Base-by-base conservation (phyloP, 2,113 vertebrate species). In the Paedocypris sp. region DNA sequence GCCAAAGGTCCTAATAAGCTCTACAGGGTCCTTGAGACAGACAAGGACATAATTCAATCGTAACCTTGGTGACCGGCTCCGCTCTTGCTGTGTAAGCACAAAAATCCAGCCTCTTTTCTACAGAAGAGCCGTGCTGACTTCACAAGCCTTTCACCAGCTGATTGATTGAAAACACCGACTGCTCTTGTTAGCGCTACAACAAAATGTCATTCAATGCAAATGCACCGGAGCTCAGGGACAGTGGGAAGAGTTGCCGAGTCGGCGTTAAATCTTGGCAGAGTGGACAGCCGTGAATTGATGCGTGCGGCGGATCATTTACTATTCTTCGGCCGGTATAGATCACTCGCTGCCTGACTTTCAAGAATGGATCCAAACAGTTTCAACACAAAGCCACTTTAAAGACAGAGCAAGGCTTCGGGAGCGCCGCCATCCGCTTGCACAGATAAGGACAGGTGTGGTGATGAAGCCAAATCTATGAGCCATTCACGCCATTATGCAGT, bases 141-240 rank as follows among this genome's bases (percentile, higher is more conserved):
- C 10, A 33, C 70, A 57, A 53, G 28, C 52, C 54, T 64, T 70
- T 66, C 29, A 67, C 60, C 64, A 71, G 13, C 23, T 43, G 56
- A 81, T 69, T 77, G 74, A 77, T 77, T 74, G 69, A 73, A 78
- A 82, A 77, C 75, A 74, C 60, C 61, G 58, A 69, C 48, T 66
- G 59, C 41, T n/a, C 53, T 70, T 62, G 62, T 72, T 80, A 79
- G 79, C 60, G 66, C 53, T 75, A 69, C 52, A 75, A 68, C 60
- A 72, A 83, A 84, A 85, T 86, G 77, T 80, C 76, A 82, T 70
- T 67, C 33, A 9, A 79, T 80, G 81, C 72, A 84, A 85, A 84
- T 81, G 60, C 54, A 75, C 41, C 35, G 60, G 59, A 70, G 68
- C 78, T 72, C 66, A 70, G 80, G 76, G 81, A 74, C 70, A 29